Evolutionary conservation across 2,888 invertebrate species (phyloP).

Genomic region (Acrocera orbiculus): DNA sequence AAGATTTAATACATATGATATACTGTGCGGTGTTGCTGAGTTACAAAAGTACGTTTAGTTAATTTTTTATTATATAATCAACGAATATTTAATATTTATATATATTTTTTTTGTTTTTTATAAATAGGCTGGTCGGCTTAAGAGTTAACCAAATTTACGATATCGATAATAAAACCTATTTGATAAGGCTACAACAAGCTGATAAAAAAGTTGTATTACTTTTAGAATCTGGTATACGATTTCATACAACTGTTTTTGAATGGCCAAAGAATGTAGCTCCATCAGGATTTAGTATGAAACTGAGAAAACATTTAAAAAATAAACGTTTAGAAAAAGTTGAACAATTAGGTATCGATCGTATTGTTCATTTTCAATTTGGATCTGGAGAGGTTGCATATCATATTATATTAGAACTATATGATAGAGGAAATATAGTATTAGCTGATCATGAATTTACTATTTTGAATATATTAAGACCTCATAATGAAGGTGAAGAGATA

Average conservation of each 20-base stretch:
- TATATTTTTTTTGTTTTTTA: constrained; percentile 16
- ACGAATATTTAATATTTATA: constrained; percentile 4
- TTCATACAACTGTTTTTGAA: constrained; percentile 90
- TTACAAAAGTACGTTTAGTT: constrained; percentile 50
- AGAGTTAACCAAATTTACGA: constrained; percentile 95
- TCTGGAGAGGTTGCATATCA: constrained; percentile 86
- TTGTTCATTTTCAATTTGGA: constrained; percentile 91
- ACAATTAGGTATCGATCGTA: constrained; percentile 85
- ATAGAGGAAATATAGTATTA: constrained; percentile 86
- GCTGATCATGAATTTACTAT: constrained; percentile 83
- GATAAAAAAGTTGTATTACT: constrained; percentile 78
- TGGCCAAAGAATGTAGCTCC: constrained; percentile 97
- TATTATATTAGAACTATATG: constrained; percentile 86
- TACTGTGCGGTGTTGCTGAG: constrained; percentile 75
- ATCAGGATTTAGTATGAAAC: constrained; percentile 95
- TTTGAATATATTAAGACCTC: constrained; percentile 79
- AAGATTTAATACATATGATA: constrained; percentile 82
- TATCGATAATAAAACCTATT: constrained; percentile 88
- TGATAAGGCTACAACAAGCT: constrained; percentile 67
- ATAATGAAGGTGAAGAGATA: constrained; percentile 78
- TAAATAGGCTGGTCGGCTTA: constrained; percentile 63
- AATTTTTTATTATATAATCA: background rate
- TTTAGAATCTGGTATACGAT: constrained; percentile 83
- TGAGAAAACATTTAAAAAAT: constrained; percentile 92
- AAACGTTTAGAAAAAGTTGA: constrained; percentile 72